phyloP scores from a whole-genome alignment of 2,797 vertebrate genomes.

The Anisognathus igniventris region DNA sequence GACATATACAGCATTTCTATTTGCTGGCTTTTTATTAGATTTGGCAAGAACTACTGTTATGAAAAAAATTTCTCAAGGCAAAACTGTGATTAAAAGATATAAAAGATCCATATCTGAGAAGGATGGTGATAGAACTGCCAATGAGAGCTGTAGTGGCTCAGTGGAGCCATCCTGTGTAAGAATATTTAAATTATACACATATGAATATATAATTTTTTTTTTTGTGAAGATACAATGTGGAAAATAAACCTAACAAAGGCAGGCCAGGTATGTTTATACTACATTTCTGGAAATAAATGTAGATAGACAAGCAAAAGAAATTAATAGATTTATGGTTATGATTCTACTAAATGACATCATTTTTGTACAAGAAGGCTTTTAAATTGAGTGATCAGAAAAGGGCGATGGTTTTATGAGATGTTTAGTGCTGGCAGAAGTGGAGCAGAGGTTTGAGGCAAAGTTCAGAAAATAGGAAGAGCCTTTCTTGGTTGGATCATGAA shows the following conservation, averaged over 20 bases:
- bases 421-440: background rate
- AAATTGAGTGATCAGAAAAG: background rate
- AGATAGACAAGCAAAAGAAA: background rate
- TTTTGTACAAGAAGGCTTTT: background rate
- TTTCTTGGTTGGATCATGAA: background rate
- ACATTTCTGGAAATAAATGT: background rate
- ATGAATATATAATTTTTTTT: background rate
- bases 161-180: constrained; percentile 16
- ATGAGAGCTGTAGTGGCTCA: background rate
- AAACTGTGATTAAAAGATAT: constrained; percentile 13
- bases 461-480: background rate
- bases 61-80: background rate
- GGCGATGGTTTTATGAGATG: accelerated
- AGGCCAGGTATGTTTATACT: background rate
- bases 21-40: background rate
- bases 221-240: background rate
- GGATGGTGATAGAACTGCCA: background rate
- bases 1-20: background rate
- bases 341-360: background rate
- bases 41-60: background rate
- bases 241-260: background rate
- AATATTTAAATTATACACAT: background rate
- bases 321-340: background rate
- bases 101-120: constrained; percentile 1
- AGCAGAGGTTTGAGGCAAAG: background rate